Evolutionary conservation across 2,797 vertebrate species (phyloP).

Genomic region (Anomalospiza imberbis): DNA sequence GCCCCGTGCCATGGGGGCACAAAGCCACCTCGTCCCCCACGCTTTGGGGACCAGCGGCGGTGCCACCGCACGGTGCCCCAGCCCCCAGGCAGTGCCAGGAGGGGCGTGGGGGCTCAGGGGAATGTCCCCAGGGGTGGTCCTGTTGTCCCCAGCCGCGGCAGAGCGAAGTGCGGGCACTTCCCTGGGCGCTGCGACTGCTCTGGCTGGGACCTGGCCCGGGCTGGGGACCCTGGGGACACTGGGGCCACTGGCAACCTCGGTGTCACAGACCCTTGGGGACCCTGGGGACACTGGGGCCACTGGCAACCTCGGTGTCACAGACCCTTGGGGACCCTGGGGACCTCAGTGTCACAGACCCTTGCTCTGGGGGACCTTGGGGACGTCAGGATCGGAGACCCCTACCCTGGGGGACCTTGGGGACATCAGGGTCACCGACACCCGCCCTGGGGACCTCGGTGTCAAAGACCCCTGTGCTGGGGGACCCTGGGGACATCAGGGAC

Average conservation of each 20-base stretch:
- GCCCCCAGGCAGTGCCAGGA: not conserved
- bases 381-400: no score
- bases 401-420: not conserved
- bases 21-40: not conserved
- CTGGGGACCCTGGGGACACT: not conserved
- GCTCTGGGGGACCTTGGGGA: not conserved
- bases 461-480: no score
- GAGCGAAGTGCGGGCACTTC: slow-evolving; percentile 26
- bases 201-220: rapidly evolving
- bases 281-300: not conserved
- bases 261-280: not conserved
- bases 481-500: not conserved
- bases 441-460: no score
- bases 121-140: not conserved
- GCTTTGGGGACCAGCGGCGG: not conserved
- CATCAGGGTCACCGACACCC: not conserved
- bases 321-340: not conserved
- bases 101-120: not conserved
- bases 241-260: not conserved
- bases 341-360: rapidly evolving
- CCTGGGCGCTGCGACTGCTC: not conserved
- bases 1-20: not conserved
- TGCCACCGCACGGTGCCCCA: rapidly evolving
- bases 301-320: no score
- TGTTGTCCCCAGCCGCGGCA: not conserved